Evolutionary conservation across 2,113 vertebrate species (phyloP), one percentile per base, ranked within the genome.

Genomic region (Spilogale gracilis): DNA sequence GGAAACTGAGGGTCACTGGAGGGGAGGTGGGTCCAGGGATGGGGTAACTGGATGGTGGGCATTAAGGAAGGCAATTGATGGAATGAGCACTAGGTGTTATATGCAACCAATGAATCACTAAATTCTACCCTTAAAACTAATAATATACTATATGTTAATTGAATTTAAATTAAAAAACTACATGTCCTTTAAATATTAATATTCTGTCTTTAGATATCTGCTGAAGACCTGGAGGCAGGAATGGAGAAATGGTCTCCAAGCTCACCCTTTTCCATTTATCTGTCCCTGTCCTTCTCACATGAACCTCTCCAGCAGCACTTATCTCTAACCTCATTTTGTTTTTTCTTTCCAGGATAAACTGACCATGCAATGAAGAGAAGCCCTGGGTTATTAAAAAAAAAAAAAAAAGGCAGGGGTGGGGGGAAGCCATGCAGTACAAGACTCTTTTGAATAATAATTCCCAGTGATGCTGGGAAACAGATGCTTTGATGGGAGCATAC

Each of bases 331-430:
- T 61, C 5, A 1, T 56, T 95, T 85, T 79, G 67, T 91, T 94
- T 82, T 86, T 88, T 90, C 85, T 84, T 94, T 80, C 88, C 56
- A 87, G 78, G 78, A 94, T 63, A 94, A 95, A 94, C 8, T 96
- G 87, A 76, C 43, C 58, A 93, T 23, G 11, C 52, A 82, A 65
- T 95, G 73, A 96, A 95, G 45, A 96, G 52, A 91, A 97, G 63
- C 50, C 13, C 21, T 65, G 11, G 84, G 88, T 92, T 74, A 85
- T 88, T 50, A 30, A 45, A 74, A 63, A 76, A 48, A 48, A 83
- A 18, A 71, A 63, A 67, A n/a, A 38, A 38, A 48, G 20, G 6
- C 79, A 38, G 38, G 2, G 38, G 38, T 38, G 38, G 38, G 38
- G 38, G 38, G 38, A 38, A 38, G 38, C 38, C 38, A 80, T 84